Conservation (phyloP, 1,140 invertebrate genomes). For the Frieseomelitta varia region DNA sequence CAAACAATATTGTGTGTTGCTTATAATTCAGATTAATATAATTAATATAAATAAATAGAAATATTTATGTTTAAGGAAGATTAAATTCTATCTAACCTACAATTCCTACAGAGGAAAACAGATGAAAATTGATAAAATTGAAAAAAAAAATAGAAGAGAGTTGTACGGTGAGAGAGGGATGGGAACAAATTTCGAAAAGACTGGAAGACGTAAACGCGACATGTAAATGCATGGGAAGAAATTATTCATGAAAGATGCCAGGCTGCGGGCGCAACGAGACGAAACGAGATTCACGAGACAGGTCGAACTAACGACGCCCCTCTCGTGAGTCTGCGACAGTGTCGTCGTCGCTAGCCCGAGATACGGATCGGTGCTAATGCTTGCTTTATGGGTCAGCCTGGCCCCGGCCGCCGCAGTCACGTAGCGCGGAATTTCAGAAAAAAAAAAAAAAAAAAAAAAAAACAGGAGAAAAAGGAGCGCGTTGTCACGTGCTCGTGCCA, state of each 20-base stretch:
- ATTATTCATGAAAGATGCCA: constrained; percentile 75
- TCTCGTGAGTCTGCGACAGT: not conserved
- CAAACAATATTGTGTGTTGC: too few species aligned
- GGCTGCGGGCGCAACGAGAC: constrained; percentile 68
- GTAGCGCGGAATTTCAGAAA: constrained; percentile 65
- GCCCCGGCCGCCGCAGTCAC: constrained; percentile 28
- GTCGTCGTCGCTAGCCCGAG: constrained; percentile 27
- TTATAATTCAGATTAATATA: too few species aligned
- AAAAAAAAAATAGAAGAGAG: not conserved
- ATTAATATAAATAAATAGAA: too few species aligned
- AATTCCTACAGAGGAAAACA: too few species aligned
- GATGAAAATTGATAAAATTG: not conserved
- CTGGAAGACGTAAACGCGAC: constrained; percentile 19
- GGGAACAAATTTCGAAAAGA: not conserved
- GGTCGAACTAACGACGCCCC: constrained; percentile 55
- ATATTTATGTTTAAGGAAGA: too few species aligned
- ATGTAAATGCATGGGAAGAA: constrained; percentile 68
- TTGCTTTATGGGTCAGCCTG: constrained; percentile 61
- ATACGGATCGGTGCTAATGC: constrained; percentile 73
- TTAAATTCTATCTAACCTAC: too few species aligned
- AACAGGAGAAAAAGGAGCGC: constrained; percentile 17
- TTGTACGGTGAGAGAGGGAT: not conserved
- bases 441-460: constrained; percentile 12
- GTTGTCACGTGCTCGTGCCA: not conserved
- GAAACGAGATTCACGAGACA: constrained; percentile 69